A percentile compares a stretch with the other conserved stretches of the same genome.
Conservation (phyloP, 2,797 vertebrate species). For the Sebastiscus tertius region DNA sequence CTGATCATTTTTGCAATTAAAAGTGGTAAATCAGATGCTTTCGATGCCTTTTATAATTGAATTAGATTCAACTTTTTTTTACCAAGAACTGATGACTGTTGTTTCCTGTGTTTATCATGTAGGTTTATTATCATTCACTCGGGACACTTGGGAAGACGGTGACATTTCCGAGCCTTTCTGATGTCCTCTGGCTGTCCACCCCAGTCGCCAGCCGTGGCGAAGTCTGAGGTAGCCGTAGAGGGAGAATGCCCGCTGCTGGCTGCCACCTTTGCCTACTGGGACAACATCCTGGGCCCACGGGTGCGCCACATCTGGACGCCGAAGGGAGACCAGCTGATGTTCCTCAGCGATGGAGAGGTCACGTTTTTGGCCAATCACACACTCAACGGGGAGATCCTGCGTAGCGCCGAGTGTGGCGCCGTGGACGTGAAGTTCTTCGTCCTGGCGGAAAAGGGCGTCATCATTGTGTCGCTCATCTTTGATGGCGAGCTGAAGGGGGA, state of each 20-base stretch:
- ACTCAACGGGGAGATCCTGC: constrained; percentile 95
- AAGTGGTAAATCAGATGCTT: not conserved
- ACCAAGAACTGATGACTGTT: not conserved
- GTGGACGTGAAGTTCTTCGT: constrained; percentile 99
- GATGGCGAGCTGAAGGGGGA: constrained; percentile 98
- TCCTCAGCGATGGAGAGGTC: constrained; percentile 94
- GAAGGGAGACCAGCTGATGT: constrained; percentile 87
- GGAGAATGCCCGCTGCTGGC: constrained; percentile 94
- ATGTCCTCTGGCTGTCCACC: constrained; percentile 95
- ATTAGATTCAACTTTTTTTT: not conserved
- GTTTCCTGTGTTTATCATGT: constrained; percentile 3
- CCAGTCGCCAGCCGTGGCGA: constrained; percentile 96
- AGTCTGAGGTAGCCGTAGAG: constrained; percentile 90
- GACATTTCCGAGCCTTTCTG: not conserved
- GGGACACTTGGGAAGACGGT: not conserved
- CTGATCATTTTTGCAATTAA: not conserved
- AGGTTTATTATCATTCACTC: constrained; percentile 18
- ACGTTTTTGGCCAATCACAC: constrained; percentile 98
- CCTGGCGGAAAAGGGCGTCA: constrained; percentile 95
- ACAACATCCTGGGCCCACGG: constrained; percentile 96
- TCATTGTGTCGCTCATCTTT: constrained; percentile 98
- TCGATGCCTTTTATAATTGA: not conserved
- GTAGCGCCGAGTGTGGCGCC: constrained; percentile 95
- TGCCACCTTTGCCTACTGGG: constrained; percentile 98
- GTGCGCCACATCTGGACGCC: constrained; percentile 97